Evolutionary conservation across 2,888 invertebrate species (phyloP).

Genomic region (Pantelozetes paolii): DNA sequence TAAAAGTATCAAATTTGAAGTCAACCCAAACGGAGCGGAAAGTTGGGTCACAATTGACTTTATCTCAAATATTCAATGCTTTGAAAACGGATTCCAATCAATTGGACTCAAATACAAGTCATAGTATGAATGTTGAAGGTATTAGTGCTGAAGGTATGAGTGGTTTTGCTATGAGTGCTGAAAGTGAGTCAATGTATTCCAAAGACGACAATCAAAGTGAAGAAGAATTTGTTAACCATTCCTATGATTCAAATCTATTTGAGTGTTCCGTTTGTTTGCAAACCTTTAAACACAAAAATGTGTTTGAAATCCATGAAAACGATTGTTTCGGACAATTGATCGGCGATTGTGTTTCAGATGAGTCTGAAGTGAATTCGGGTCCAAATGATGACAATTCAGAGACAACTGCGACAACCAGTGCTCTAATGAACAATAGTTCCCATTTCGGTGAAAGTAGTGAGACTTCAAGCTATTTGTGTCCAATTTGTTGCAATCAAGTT

Average conservation of each 20-base stretch:
- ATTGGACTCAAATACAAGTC: not conserved
- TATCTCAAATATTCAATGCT: constrained; percentile 23
- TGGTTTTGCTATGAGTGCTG: too few species aligned
- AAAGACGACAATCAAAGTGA: not conserved
- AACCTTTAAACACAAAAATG: not conserved
- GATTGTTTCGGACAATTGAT: constrained; percentile 10
- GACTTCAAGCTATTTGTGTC: constrained; percentile 21
- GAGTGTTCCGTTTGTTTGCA: constrained; percentile 34
- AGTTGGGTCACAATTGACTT: constrained; percentile 13
- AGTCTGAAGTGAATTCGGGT: not conserved
- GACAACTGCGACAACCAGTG: too few species aligned
- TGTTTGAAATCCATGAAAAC: constrained; percentile 17
- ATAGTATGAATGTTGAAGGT: too few species aligned
- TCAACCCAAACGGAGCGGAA: not conserved
- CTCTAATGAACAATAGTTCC: too few species aligned
- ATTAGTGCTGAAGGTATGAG: too few species aligned
- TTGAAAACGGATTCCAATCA: not conserved
- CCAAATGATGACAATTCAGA: too few species aligned
- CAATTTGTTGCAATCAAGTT: constrained; percentile 22
- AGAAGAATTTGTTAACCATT: not conserved
- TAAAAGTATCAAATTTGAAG: constrained; percentile 40
- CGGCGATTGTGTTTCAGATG: not conserved
- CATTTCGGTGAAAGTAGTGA: not conserved
- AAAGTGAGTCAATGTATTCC: not conserved
- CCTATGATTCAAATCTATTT: not conserved